Base-by-base conservation (phyloP, 2,797 vertebrate species). In the Erpetoichthys calabaricus region DNA sequence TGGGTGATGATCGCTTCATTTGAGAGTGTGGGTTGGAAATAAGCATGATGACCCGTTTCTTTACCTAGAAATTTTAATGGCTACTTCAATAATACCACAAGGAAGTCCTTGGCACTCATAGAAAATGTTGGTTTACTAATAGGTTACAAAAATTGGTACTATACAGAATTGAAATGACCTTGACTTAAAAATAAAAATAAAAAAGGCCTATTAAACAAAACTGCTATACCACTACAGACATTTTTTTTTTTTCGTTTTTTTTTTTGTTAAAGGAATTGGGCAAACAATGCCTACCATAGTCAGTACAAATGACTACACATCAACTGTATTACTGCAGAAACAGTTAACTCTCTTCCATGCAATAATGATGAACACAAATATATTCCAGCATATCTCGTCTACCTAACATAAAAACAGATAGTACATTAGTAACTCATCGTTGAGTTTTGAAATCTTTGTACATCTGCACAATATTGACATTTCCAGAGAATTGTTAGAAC, bases 41-140 rank as follows among this genome's bases (percentile, higher is more conserved):
- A 84, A 82, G 70, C 72, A 4, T 79, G 79, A 76, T 54, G 41
- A 54, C 41, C 41, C 53, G 42, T 68, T 63, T 69, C 84, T 81
- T 84, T 87, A 86, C 84, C 83, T 86, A 84, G 78, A 86, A 85
- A 85, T 84, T 84, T 86, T 85, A 85, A 86, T 86, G 75, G 82
- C 83, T 82, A 86, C 82, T 86, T 80, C 77, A 81, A 80, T 83
- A 84, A 90, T 83, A 83, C 87, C 73, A 80, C 80, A 75, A 63
- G 80, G 85, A 90, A 89, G 85, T 86, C 86, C 83, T 89, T 88
- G 84, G 89, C 86, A 89, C 80, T 84, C 79, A 92, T 95, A 95
- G 91, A 88, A 90, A 91, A 89, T 78, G 93, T 92, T 89, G 87
- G 89, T 96, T 95, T 92, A 86, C 82, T 86, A 85, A 92, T 93